Evolutionary conservation across 92 coral and sea anemone species (phyloP).

Genomic region (Metridium senile): DNA sequence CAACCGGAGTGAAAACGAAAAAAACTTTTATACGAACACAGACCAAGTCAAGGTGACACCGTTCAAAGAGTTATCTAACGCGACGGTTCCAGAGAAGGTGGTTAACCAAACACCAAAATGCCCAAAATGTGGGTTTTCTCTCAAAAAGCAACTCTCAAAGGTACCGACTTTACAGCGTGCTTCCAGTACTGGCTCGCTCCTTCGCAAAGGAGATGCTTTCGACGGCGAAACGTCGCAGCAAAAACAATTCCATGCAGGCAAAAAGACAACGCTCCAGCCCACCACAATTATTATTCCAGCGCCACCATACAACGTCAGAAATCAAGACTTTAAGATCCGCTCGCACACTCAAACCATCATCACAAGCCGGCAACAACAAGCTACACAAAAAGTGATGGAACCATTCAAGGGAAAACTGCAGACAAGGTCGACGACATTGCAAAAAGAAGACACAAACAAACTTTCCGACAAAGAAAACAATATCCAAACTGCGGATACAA

Average conservation of each 20-base stretch:
- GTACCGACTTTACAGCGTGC: constrained; percentile 79
- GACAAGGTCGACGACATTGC: constrained; percentile 8
- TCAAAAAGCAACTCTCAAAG: constrained; percentile 33
- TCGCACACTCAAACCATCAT: constrained; percentile 1
- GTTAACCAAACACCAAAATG: constrained; percentile 54
- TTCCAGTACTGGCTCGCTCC: constrained; percentile 84
- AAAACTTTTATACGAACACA: constrained; percentile 49
- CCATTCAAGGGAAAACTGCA: constrained; percentile 64
- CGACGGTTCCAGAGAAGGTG: not conserved
- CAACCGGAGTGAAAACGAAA: constrained; percentile 60
- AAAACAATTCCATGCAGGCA: constrained; percentile 39
- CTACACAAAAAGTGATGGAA: constrained; percentile 36
- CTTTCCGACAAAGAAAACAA: constrained; percentile 8
- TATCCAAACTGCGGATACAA: not conserved
- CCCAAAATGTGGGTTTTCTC: constrained; percentile 79
- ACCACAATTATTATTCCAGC: constrained; percentile 69
- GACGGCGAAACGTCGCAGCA: constrained; percentile 37
- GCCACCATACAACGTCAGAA: constrained; percentile 40
- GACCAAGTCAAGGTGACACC: constrained; percentile 11
- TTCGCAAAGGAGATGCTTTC: constrained; percentile 69
- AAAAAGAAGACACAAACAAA: not conserved
- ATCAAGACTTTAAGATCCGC: constrained; percentile 33
- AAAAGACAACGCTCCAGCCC: constrained; percentile 76
- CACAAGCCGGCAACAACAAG: constrained; percentile 34
- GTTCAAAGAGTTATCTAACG: not conserved